Evolutionary conservation across 2,113 vertebrate genomes (phyloP), one percentile per base, ranked within the genome.

Genomic region (Vidua macroura): DNA sequence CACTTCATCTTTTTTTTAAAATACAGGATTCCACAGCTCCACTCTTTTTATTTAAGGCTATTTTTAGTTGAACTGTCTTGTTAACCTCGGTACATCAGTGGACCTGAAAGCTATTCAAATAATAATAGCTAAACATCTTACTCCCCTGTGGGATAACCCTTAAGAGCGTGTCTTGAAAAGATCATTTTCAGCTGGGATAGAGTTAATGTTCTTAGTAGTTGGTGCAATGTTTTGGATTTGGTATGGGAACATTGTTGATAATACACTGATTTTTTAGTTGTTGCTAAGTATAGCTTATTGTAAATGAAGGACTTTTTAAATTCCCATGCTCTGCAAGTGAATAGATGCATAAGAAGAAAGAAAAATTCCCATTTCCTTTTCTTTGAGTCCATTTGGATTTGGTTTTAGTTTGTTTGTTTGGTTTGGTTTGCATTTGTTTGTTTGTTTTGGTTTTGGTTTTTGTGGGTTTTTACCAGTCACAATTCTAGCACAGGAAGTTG

Each of bases 61-160:
- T 95, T 97, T 97, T 97, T 92, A 95, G 89, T 70, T 86, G 77
- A 96, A 93, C 82, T 84, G 17, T 86, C 90, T 91, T 90, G 68
- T 95, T 97, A 96, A 97, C 73, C 82, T 94, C 83, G 33, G 44
- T 82, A 86, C 28, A 88, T 93, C 81, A 86, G 43, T 62, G 60
- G 49, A 97, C 52, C 78, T 92, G 86, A 95, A 95, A 95, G 48
- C 7, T 37, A 85, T 73, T 95, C 70, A 94, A 96, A 75, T 83
- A 94, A 84, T 83, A 94, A 93, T 76, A 96, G 78, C 52, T 94
- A 8, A 10, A 86, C 46, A 22, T 78, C 70, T 90, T 94, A 17
- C 49, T 95, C 52, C 55, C 39, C 86, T 2, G 7, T 52, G 58
- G 58, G 86, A 92, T 63, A 62, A 68, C 23, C 41, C 59, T 83